Evolutionary conservation across 2,797 vertebrate genomes (phyloP), one percentile per base, ranked within the genome.

Genomic region (Myoxocephalus aenaeus): DNA sequence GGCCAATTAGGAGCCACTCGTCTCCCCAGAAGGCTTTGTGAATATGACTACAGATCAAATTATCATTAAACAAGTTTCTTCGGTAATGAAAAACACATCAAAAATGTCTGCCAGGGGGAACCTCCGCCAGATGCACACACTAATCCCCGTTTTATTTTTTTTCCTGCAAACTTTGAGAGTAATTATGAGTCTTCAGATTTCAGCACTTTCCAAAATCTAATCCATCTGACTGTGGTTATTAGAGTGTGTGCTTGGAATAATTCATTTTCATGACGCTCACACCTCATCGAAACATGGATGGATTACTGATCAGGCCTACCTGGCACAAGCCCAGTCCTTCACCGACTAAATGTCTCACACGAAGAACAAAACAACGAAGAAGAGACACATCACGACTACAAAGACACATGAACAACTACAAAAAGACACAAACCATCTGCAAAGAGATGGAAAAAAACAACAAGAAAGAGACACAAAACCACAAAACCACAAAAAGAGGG

Each of bases 61-160:
- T 76, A 88, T 84, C 81, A 78, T 89, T 81, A 86, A 87, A 86
- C 75, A 76, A 77, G 36, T 90, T 87, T 85, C 79, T 72, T 48
- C 50, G 46, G 77, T 81, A 80, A 90, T 88, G 85, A 90, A 85
- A 90, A 90, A 80, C 80, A 86, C 80, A 87, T 86, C 65, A 84
- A 46, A 84, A 80, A 68, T 70, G 63, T 87, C 70, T 88, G 83
- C 90, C 71, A 70, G 79, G 82, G 88, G 84, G 77, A 71, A 15
- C 67, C 48, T 89, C 79, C 70, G 66, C 75, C 70, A 87, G 70
- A 82, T 77, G 63, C 70, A 80, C 3, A 7, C 14, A 4, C 56
- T 92, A 92, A 90, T 92, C 87, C 87, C 54, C 15, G 1, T 79
- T 84, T 75, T 67, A 48, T 59, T 79, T 68, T 65, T 82, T 76